phyloP scores from a whole-genome alignment of 2,888 invertebrate genomes.

The Philereme vetulata region DNA sequence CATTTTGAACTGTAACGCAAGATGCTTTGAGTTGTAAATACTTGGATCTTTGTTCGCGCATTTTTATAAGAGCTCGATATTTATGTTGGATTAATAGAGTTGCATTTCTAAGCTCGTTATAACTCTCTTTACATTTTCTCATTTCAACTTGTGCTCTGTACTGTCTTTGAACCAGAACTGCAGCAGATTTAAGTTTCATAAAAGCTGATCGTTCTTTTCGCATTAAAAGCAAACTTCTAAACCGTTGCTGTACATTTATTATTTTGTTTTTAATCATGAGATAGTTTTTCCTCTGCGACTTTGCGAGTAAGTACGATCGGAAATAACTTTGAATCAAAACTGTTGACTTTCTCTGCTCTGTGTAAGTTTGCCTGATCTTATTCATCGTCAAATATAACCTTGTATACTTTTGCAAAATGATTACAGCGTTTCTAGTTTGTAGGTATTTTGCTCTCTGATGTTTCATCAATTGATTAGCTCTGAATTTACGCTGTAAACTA shows the following conservation, averaged over 20 bases:
- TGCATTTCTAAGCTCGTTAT: slow-evolving; percentile 53
- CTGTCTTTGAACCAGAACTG: slow-evolving; percentile 59
- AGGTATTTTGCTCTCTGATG: slow-evolving; percentile 63
- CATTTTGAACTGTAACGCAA: slow-evolving; percentile 64
- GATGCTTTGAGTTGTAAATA: slow-evolving; percentile 56
- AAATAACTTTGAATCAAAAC: slow-evolving; percentile 46
- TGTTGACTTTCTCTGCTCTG: slow-evolving; percentile 51
- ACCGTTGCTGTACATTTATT: slow-evolving; percentile 63
- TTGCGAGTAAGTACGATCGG: slow-evolving; percentile 45
- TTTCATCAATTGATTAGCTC: slow-evolving; percentile 67
- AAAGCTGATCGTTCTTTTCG: slow-evolving; percentile 52
- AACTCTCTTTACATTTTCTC: slow-evolving; percentile 48
- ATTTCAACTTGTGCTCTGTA: slow-evolving; percentile 64
- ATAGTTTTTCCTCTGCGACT: slow-evolving; percentile 43
- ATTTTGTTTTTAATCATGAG: slow-evolving; percentile 43
- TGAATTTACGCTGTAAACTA: slow-evolving; percentile 78
- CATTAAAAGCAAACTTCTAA: slow-evolving; percentile 66
- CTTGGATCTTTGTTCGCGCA: slow-evolving; percentile 54
- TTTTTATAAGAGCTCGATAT: slow-evolving; percentile 64
- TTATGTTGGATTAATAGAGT: slow-evolving; percentile 66
- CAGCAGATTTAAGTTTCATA: slow-evolving; percentile 45
- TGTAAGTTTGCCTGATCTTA: slow-evolving; percentile 48
- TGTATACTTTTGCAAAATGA: slow-evolving; percentile 77
- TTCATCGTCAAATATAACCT: slow-evolving; percentile 64
- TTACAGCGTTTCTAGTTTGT: slow-evolving; percentile 56